Evolutionary conservation across 2,113 vertebrate genomes (phyloP), one percentile per base, ranked within the genome.

Genomic region (Callaeas wilsoni): DNA sequence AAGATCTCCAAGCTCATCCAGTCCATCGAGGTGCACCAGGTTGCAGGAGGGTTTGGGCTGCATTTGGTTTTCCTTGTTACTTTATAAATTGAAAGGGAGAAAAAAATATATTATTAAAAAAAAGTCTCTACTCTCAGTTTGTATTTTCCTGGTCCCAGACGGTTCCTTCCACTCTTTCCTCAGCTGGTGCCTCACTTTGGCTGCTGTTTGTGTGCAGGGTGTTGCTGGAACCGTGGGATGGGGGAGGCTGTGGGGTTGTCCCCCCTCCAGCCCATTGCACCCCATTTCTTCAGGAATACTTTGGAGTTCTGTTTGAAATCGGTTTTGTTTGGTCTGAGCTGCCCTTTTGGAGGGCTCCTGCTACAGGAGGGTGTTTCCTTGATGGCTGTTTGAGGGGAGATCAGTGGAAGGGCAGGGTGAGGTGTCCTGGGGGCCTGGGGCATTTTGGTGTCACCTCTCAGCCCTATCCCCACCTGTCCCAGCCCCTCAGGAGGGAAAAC

Each of bases 11-110:
- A 47, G 47, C 25, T 53, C 39, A 47, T n/a, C 33, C 25, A 68
- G 53, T 18, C 62, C 46, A 32, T 47, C 0, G 0, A 68, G 69
- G 39, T 3, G 15, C 53, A n/a, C 4, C 69, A 35, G 37, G 19
- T 0, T 44, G 27, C 23, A 52, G 46, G n/a, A 75, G 29, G 7
- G 16, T 25, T 26, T 2, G 0, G 29, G 1, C 39, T 49, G 68
- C 16, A 0, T 53, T 78, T 50, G 39, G 2, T 62, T 69, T 10
- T 13, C 20, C 63, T 65, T 12, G 14, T 37, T 37, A 18, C 27
- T 47, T 57, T 27, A 32, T 4, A 5, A 33, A 22, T 26, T 19
- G 21, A 33, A 74, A 33, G 57, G 35, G 52, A 16, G 23, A 4
- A 1, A 23, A 10, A n/a, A n/a, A n/a, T n/a, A n/a, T n/a, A n/a